Evolutionary conservation across 2,888 invertebrate species (phyloP).

Genomic region (Aphidoletes aphidimyza): DNA sequence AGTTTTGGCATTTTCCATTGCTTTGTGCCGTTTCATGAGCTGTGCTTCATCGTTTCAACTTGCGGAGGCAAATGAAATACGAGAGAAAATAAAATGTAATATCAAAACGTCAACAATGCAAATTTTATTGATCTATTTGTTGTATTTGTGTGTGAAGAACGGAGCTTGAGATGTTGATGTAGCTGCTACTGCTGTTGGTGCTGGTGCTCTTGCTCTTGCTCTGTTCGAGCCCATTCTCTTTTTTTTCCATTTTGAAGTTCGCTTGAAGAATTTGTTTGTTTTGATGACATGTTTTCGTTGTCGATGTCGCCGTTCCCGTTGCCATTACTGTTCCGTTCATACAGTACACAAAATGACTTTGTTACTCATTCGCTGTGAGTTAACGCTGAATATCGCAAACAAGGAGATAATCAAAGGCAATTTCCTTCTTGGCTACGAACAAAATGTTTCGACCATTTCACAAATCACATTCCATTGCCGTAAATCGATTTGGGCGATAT

Average conservation of each 20-base stretch:
- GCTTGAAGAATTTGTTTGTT: neutral
- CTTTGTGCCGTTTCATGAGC: too few species aligned
- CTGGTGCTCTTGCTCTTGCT: neutral
- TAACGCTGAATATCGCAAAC: too few species aligned
- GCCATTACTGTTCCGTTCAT: too few species aligned
- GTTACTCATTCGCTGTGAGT: neutral
- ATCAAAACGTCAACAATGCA: constrained; percentile 51
- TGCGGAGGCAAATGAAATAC: neutral
- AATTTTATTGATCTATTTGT: constrained; percentile 53
- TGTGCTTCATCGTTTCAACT: neutral
- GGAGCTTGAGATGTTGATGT: neutral
- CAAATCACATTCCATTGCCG: too few species aligned
- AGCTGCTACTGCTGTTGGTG: neutral
- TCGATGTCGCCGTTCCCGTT: neutral
- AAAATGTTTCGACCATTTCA: too few species aligned
- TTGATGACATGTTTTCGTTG: constrained; percentile 36
- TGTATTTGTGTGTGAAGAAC: constrained; percentile 32
- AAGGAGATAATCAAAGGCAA: too few species aligned
- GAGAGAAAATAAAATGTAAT: constrained; percentile 42
- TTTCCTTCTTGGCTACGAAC: too few species aligned
- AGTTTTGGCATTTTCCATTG: constrained; percentile 28
- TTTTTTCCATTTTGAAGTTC: neutral
- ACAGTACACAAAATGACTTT: neutral
- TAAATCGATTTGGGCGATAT: too few species aligned
- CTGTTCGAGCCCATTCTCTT: neutral